Base-by-base conservation (phyloP, 2,113 vertebrate genomes). In the Felis chaus region DNA sequence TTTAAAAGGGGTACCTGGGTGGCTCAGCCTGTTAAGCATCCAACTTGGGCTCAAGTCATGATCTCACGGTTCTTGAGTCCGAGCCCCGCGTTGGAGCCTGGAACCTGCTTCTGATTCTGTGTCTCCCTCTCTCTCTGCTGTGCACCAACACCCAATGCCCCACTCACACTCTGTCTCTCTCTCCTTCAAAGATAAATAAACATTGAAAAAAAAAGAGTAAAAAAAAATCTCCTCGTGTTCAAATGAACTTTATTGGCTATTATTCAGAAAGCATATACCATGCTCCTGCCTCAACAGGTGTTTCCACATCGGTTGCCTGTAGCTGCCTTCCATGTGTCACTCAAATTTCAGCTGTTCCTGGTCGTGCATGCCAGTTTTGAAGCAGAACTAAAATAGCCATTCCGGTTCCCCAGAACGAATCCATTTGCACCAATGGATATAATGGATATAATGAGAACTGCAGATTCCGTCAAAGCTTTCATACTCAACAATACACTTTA, bases 241-340 rank as follows among this genome's bases (percentile, higher is more conserved):
- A 31, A 53, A 53, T 48, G 50, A 45, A 45, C 8, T 10, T 79
- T 2, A 7, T 6, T 31, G n/a, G 48, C 21, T 39, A 1, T 41
- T 39, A 11, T 15, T 86, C 7, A 74, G n/a, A 27, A 71, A 39
- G 18, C 9, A 5, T 1, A 10, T 0, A 5, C 10, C 13, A 2
- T 0, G 7, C 9, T 50, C 33, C n/a, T 31, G 11, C 3, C 21
- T n/a, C 9, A 1, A 65, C 71, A 31, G 3, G 27, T 15, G 2
- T 27, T 36, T 69, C n/a, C 33, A 13, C 8, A 10, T 0, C 11
- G 15, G 45, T 33, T 74, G 11, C 9, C 61, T 10, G 16, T 12
- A 31, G 25, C 19, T 25, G 68, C 31, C 68, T 57, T 41, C 33
- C 25, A 15, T 1, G 1, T 1, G 31, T 4, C n/a, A 27, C 18